These are phyloP conservation scores for Drosophila birchii DNA, from an alignment of 2,888 invertebrate species.

Conservation along the genomic window DNA sequence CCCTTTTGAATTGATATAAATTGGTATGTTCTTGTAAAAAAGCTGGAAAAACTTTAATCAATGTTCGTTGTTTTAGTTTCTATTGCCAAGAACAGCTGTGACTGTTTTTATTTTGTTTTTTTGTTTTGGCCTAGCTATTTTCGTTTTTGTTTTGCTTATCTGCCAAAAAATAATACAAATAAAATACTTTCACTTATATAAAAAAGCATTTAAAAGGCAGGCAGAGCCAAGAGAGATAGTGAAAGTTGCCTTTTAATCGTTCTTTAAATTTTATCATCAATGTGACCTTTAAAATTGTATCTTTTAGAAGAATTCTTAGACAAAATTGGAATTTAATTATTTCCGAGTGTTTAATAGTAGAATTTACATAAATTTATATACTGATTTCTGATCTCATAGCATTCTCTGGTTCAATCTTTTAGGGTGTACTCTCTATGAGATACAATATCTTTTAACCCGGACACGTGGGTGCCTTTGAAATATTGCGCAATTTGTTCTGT, in stretches of 20 bases:
- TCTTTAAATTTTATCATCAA: slow-evolving; percentile 7
- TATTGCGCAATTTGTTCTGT: slow-evolving; percentile 43
- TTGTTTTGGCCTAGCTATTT: slow-evolving; percentile 35
- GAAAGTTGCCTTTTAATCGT: slow-evolving; percentile 25
- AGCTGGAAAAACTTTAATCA: slow-evolving; percentile 17
- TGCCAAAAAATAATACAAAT: slow-evolving; percentile 25
- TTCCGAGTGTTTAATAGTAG: background rate
- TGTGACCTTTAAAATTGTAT: slow-evolving; percentile 10
- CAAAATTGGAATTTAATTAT: background rate
- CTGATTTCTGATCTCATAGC: background rate
- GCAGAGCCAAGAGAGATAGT: slow-evolving; percentile 25
- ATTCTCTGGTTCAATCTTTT: background rate
- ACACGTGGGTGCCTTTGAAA: slow-evolving; percentile 41
- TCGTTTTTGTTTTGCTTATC: slow-evolving; percentile 41
- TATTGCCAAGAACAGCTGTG: slow-evolving; percentile 37
- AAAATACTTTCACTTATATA: slow-evolving; percentile 47
- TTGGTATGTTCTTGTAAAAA: slow-evolving; percentile 24
- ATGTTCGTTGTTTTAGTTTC: slow-evolving; percentile 10
- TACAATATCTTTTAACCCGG: slow-evolving; percentile 4
- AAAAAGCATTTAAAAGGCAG: slow-evolving; percentile 28
- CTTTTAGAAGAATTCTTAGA: background rate
- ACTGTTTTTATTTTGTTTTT: slow-evolving; percentile 24
- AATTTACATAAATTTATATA: background rate
- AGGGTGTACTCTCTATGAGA: background rate
- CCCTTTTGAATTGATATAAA: slow-evolving; percentile 38